Evolutionary conservation across 2,113 vertebrate species (phyloP).

Genomic region (Polypterus senegalus): DNA sequence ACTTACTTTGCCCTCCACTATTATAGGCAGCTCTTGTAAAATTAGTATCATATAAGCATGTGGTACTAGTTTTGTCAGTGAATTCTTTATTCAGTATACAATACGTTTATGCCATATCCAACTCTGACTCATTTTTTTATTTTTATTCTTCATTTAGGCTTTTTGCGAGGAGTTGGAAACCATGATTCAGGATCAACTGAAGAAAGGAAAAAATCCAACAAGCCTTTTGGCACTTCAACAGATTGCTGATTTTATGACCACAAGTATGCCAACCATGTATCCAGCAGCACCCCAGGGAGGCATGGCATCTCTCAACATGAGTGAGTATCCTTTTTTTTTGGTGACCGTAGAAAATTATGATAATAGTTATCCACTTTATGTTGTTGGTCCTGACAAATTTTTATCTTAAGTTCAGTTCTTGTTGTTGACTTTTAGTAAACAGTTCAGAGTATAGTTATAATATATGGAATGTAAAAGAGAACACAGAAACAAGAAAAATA

Average conservation of each 20-base stretch:
- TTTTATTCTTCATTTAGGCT: slow-evolving; percentile 44
- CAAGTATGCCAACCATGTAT: slow-evolving; percentile 80
- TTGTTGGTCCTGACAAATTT: too few relatives aligned
- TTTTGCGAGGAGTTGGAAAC: slow-evolving; percentile 96
- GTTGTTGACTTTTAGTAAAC: too few relatives aligned
- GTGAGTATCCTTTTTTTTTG: slow-evolving; percentile 50
- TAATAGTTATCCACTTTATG: too few relatives aligned
- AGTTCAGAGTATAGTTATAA: too few relatives aligned
- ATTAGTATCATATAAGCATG: too few relatives aligned
- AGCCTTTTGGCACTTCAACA: slow-evolving; percentile 89
- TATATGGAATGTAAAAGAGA: too few relatives aligned
- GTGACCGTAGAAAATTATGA: neutral
- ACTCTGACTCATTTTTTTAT: neutral
- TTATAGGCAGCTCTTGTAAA: too few relatives aligned
- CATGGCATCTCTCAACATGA: slow-evolving; percentile 94
- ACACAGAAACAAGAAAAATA: too few relatives aligned
- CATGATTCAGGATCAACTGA: slow-evolving; percentile 95
- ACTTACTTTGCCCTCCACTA: too few relatives aligned
- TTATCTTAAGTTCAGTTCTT: too few relatives aligned
- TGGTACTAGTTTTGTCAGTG: too few relatives aligned
- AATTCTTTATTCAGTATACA: too few relatives aligned
- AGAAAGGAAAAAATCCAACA: slow-evolving; percentile 92
- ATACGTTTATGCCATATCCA: neutral
- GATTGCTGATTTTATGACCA: slow-evolving; percentile 96
- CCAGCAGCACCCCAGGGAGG: slow-evolving; percentile 87